Conservation (phyloP, 2,113 vertebrate genomes). For the Carassius gibelio region DNA sequence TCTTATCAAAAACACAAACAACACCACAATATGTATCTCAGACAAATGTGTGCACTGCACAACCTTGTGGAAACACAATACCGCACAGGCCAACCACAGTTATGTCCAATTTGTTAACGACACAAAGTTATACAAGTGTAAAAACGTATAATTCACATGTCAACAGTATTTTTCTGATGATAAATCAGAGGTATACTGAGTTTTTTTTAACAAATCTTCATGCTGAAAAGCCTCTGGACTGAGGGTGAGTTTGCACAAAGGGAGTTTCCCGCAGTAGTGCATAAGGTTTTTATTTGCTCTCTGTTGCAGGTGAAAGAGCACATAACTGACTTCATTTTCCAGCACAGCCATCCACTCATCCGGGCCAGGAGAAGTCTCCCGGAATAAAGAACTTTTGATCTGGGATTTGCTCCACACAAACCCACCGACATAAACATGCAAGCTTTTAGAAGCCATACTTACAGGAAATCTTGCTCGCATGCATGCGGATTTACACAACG, state of each 20-base stretch:
- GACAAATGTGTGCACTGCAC: neutral
- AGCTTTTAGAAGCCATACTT: neutral
- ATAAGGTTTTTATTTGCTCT: conserved; percentile 37
- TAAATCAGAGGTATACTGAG: conserved; percentile 21
- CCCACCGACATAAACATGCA: neutral
- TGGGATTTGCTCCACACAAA: conserved; percentile 17
- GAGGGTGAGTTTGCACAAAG: neutral
- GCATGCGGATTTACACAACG: conserved; percentile 1
- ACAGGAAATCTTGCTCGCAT: conserved; percentile 31
- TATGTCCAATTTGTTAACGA: neutral
- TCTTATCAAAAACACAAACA: neutral
- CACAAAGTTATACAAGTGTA: conserved; percentile 26
- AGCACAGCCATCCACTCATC: conserved; percentile 20
- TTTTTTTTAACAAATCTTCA: conserved; percentile 14
- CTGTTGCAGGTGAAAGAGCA: conserved; percentile 40
- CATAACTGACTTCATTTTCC: conserved; percentile 42
- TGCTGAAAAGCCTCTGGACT: neutral
- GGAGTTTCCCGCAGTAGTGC: conserved; percentile 26
- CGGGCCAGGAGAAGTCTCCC: conserved; percentile 27
- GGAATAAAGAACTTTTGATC: conserved; percentile 34
- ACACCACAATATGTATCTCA: neutral
- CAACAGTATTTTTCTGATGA: neutral
- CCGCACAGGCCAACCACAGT: conserved; percentile 5
- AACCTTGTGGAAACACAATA: neutral
- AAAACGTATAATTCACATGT: conserved; percentile 25